phyloP scores from a whole-genome alignment of 2,797 vertebrate species.

The Gallinago nigripennis region DNA sequence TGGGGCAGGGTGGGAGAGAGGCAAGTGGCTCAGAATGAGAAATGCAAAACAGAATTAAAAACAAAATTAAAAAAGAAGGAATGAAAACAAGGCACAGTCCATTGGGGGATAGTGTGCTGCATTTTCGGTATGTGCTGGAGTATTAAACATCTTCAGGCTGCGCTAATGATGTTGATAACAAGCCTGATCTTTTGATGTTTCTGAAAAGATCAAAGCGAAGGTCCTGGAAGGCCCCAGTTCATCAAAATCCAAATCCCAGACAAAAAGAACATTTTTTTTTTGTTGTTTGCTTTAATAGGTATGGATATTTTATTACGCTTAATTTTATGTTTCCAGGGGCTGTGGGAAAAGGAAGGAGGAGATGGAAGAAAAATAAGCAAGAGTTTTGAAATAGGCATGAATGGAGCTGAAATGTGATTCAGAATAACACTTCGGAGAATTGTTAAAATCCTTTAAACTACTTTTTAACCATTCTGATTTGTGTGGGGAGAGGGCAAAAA shows the following conservation, averaged over 20 bases:
- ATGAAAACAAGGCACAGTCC: constrained; percentile 39
- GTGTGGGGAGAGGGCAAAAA: background rate
- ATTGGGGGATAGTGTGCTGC: constrained; percentile 34
- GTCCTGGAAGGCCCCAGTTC: constrained; percentile 47
- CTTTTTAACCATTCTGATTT: background rate
- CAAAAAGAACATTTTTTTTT: background rate
- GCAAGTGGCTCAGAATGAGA: background rate
- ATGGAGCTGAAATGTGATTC: background rate
- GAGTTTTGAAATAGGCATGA: constrained; percentile 26
- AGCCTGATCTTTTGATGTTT: constrained; percentile 69
- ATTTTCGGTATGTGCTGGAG: constrained; percentile 27
- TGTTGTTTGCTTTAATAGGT: constrained; percentile 48
- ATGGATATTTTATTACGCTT: constrained; percentile 44
- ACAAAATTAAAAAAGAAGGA: constrained; percentile 23
- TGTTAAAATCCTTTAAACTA: background rate
- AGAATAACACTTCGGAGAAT: background rate
- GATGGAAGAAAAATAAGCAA: background rate
- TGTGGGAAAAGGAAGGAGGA: constrained; percentile 12
- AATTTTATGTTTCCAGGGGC: constrained; percentile 16
- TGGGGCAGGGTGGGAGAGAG: background rate
- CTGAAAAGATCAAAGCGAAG: constrained; percentile 58
- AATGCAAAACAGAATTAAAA: constrained; percentile 34
- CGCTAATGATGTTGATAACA: constrained; percentile 64
- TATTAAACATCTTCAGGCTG: constrained; percentile 22
- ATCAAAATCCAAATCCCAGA: constrained; percentile 41